Percentiles rank a stretch among this genome's conserved stretches.
These are phyloP conservation scores for Botrylloides violaceus DNA, from an alignment of 23 tunicate species.

Conservation along the genomic window DNA sequence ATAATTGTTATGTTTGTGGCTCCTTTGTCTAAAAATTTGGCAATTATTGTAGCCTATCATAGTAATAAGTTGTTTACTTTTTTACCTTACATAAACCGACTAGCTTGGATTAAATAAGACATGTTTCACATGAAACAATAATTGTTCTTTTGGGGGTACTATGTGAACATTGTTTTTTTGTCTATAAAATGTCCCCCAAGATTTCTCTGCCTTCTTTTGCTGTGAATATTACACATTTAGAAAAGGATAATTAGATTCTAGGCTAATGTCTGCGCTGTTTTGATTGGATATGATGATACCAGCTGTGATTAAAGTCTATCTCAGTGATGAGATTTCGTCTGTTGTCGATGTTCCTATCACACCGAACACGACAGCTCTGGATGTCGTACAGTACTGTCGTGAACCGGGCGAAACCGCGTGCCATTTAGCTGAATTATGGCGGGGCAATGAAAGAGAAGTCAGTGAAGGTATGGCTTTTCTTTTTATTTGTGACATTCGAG, in stretches of 20 bases:
- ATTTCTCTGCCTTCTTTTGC: background rate
- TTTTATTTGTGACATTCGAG: background rate
- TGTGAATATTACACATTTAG: constrained; percentile 1
- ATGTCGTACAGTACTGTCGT: constrained; percentile 82
- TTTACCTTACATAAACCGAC: background rate
- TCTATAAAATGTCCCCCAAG: background rate
- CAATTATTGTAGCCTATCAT: background rate
- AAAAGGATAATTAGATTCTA: background rate
- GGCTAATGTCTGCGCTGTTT: background rate
- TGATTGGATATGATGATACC: constrained; percentile 74
- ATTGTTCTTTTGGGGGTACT: background rate
- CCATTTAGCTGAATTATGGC: constrained; percentile 71
- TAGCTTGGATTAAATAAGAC: no score
- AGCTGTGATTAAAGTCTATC: constrained; percentile 69
- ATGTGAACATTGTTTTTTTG: background rate
- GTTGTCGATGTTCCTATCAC: constrained; percentile 89
- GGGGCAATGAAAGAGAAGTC: constrained; percentile 79
- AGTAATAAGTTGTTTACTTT: background rate
- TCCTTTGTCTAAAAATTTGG: no score
- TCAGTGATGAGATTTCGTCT: constrained; percentile 59
- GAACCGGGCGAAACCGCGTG: constrained; percentile 85
- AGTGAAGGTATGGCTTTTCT: constrained; percentile 21
- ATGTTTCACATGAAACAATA: no score
- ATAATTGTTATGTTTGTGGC: no score
- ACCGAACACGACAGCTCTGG: constrained; percentile 84